Percentiles rank a stretch among this genome's conserved stretches.
Evolutionary conservation across 2,113 vertebrate species (phyloP).

Genomic region (Myxocyprinus asiaticus): DNA sequence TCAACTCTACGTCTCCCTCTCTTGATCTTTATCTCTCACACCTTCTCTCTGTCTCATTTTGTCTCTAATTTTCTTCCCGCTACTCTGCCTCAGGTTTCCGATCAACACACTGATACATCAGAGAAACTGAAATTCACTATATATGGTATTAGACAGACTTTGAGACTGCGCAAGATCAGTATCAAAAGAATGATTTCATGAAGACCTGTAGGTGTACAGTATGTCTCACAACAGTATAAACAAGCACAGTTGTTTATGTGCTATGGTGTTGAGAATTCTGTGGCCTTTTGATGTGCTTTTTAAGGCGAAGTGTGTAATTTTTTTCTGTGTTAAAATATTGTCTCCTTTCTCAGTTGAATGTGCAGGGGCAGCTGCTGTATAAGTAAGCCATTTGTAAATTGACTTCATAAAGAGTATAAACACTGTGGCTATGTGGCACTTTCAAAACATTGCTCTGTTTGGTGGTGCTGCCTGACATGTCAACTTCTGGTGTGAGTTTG

Average conservation of each 20-base stretch:
- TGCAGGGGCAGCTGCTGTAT: too few species aligned
- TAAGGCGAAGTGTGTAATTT: background rate
- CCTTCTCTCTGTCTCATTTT: background rate
- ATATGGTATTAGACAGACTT: background rate
- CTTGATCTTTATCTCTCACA: conserved; percentile 5
- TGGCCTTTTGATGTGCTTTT: background rate
- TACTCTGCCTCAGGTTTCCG: background rate
- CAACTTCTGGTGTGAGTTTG: too few species aligned
- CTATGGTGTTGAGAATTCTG: too few species aligned
- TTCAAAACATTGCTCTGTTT: too few species aligned
- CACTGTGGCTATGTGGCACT: too few species aligned
- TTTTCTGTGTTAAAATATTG: background rate
- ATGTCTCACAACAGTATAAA: conserved; percentile 3
- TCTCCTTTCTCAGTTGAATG: too few species aligned
- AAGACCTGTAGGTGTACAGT: background rate
- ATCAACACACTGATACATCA: background rate
- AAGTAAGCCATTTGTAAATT: too few species aligned
- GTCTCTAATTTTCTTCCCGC: background rate
- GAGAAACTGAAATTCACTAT: conserved; percentile 3
- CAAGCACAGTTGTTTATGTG: background rate
- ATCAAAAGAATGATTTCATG: background rate
- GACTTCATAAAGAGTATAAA: too few species aligned
- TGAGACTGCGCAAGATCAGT: background rate
- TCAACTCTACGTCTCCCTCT: background rate
- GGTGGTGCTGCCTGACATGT: too few species aligned